phyloP scores from a whole-genome alignment of 2,113 vertebrate genomes.

The Ctenomys sociabilis region DNA sequence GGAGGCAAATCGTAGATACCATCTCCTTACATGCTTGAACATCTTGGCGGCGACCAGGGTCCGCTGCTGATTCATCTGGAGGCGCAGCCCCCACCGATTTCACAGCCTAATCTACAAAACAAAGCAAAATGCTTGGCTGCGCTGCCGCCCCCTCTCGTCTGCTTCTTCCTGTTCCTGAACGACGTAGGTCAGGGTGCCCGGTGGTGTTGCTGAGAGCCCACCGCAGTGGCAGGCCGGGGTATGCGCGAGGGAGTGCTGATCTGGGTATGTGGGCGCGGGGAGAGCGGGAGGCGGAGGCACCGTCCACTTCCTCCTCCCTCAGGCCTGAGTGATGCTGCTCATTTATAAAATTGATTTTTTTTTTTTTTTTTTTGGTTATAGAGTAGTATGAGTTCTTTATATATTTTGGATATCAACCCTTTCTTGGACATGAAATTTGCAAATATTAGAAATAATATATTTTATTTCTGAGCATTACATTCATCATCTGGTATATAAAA shows the following conservation, averaged over 20 bases:
- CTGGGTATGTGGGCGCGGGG: neutral
- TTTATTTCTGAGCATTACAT: neutral
- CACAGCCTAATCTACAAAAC: neutral
- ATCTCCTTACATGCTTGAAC: neutral
- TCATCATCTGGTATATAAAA: neutral
- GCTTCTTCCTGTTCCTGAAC: constrained; percentile 65
- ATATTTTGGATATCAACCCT: neutral
- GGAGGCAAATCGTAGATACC: neutral
- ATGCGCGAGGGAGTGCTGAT: constrained; percentile 70
- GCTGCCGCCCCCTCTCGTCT: constrained; percentile 26
- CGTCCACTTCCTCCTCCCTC: constrained; percentile 65
- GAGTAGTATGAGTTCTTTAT: neutral
- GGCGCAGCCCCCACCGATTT: neutral
- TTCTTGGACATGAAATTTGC: neutral
- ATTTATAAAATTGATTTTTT: neutral
- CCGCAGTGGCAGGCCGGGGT: neutral
- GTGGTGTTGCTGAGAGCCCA: neutral
- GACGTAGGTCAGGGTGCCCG: constrained; percentile 39
- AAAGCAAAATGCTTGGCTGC: neutral
- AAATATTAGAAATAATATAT: neutral
- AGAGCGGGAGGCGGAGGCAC: neutral
- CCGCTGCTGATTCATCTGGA: neutral
- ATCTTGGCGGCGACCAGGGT: neutral
- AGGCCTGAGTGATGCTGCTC: constrained; percentile 48
- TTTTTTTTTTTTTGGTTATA: neutral